A percentile compares a stretch with the other conserved stretches of the same genome.
phyloP scores from a whole-genome alignment of 2,113 vertebrate genomes.

The Malaclemys terrapin region DNA sequence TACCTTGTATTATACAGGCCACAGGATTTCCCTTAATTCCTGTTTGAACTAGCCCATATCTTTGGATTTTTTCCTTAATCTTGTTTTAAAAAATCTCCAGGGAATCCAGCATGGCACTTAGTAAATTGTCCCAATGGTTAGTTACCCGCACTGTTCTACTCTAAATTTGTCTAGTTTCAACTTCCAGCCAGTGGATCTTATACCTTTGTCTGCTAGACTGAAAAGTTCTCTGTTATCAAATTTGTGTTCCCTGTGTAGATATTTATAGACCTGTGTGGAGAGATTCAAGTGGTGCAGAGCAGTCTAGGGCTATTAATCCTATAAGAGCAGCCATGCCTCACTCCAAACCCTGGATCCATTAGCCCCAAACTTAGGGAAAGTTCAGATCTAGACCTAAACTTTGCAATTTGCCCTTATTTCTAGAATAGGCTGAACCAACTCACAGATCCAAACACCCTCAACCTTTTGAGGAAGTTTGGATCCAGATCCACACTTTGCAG shows the following conservation, averaged over 20 bases:
- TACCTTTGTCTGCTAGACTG: background rate
- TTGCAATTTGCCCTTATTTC: background rate
- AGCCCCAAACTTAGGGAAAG: background rate
- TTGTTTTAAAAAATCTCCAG: background rate
- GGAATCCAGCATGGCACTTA: background rate
- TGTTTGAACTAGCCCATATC: too few relatives aligned
- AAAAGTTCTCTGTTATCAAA: background rate
- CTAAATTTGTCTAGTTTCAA: background rate
- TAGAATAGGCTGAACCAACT: background rate
- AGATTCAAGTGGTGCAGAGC: background rate
- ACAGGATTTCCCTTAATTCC: too few relatives aligned
- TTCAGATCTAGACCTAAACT: background rate
- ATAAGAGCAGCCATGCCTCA: background rate
- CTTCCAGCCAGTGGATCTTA: background rate
- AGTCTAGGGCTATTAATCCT: background rate
- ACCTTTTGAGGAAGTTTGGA: background rate
- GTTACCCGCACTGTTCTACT: background rate
- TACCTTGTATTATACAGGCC: too few relatives aligned
- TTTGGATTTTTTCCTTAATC: background rate
- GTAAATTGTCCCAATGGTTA: background rate
- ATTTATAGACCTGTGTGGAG: background rate
- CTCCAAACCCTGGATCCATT: background rate
- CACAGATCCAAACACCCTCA: background rate
- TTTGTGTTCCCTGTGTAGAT: background rate
- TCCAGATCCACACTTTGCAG: background rate